Evolutionary conservation across 2,888 invertebrate species (phyloP).

Genomic region (Alcis repandata): DNA sequence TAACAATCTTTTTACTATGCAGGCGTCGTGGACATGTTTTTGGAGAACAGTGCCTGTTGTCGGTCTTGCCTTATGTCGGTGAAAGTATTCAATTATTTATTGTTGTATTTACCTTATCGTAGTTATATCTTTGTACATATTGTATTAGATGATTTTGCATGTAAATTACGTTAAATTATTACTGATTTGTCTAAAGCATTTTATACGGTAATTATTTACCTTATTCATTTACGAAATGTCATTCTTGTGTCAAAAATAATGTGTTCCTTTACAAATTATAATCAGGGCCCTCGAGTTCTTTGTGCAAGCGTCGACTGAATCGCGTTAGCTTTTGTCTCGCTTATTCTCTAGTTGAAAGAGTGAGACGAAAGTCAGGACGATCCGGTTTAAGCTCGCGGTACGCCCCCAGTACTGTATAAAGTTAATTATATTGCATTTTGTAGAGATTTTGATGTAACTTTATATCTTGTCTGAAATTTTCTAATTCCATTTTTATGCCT

Average conservation of each 20-base stretch:
- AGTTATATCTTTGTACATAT: constrained; percentile 39
- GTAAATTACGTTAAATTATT: constrained; percentile 12
- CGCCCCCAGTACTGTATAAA: constrained; percentile 40
- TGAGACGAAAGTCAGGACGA: too few species aligned
- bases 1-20: constrained; percentile 29
- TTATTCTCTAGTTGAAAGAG: too few species aligned
- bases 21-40: constrained; percentile 36
- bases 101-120: constrained; percentile 33
- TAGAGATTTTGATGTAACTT: constrained; percentile 51
- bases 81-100: constrained; percentile 50
- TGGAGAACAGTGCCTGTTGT: constrained; percentile 22
- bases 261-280: constrained; percentile 51
- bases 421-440: constrained; percentile 50
- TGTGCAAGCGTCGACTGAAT: too few species aligned
- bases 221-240: constrained; percentile 15
- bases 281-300: too few species aligned
- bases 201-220: constrained; percentile 5
- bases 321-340: too few species aligned
- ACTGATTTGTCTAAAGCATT: constrained; percentile 1
- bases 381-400: too few species aligned
- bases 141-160: constrained; percentile 24
- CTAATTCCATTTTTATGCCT: constrained; percentile 42
- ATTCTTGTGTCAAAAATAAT: constrained; percentile 55
- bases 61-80: constrained; percentile 38
- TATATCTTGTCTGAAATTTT: constrained; percentile 43